A percentile compares a stretch with the other conserved stretches of the same genome.
Conservation (phyloP, 2,113 vertebrate species). For the Channa argus region DNA sequence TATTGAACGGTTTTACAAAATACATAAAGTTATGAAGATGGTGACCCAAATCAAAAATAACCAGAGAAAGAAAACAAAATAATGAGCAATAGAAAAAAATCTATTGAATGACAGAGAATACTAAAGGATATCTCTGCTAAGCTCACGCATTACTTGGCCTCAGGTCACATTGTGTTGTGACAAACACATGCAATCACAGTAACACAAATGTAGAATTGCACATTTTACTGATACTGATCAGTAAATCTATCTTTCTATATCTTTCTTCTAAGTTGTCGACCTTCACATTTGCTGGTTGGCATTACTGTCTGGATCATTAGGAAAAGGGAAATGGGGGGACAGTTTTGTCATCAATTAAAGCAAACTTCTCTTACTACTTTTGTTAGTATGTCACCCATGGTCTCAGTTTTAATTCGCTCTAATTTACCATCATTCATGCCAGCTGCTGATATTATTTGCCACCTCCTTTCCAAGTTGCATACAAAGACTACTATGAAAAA, state of each 20-base stretch:
- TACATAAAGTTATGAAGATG: too few relatives aligned
- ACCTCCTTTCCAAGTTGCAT: neutral
- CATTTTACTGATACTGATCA: slow-evolving; percentile 51
- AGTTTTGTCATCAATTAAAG: slow-evolving; percentile 53
- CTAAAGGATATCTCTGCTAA: slow-evolving; percentile 40
- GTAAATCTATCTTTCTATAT: too few relatives aligned
- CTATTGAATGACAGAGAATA: slow-evolving; percentile 35
- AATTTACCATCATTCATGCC: neutral
- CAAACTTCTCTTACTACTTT: slow-evolving; percentile 37
- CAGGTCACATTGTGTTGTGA: slow-evolving; percentile 30
- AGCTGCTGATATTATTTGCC: neutral
- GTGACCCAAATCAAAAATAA: slow-evolving; percentile 3
- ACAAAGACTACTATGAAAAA: slow-evolving; percentile 4
- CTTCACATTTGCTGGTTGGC: slow-evolving; percentile 33
- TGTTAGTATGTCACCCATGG: slow-evolving; percentile 12
- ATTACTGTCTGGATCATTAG: slow-evolving; percentile 51
- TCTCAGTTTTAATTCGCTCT: neutral
- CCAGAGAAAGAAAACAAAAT: slow-evolving; percentile 36
- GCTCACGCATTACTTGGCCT: slow-evolving; percentile 58
- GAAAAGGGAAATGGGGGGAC: slow-evolving; percentile 12
- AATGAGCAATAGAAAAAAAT: slow-evolving; percentile 41
- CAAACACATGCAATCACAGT: slow-evolving; percentile 5
- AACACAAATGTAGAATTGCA: slow-evolving; percentile 18
- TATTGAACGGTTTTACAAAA: too few relatives aligned
- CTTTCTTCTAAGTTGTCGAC: slow-evolving; percentile 41